A percentile compares a stretch with the other conserved stretches of the same genome.
Evolutionary conservation across 2,113 vertebrate genomes (phyloP).

Genomic region (Kobus ellipsiprymnus): DNA sequence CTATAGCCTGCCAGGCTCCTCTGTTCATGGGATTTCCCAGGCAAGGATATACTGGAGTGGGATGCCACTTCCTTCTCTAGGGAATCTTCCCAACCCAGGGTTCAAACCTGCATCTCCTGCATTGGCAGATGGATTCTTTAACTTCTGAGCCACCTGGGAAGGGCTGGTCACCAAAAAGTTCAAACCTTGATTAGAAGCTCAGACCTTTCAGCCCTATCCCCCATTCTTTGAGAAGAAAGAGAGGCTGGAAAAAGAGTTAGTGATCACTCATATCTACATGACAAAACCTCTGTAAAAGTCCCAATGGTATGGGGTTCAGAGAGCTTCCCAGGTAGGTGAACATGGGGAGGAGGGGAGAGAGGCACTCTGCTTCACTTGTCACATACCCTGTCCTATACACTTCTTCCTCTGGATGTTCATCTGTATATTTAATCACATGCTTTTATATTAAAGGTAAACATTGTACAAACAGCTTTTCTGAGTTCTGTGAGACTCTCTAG

Average conservation of each 20-base stretch:
- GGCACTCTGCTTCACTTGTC: neutral
- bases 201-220: neutral
- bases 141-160: neutral
- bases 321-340: neutral
- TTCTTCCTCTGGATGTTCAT: neutral
- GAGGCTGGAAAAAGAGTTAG: neutral
- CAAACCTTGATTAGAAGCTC: neutral
- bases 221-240: neutral
- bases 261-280: neutral
- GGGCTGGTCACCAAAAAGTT: neutral
- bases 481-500: neutral
- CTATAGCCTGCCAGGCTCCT: neutral
- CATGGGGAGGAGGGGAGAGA: neutral
- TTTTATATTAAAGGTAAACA: neutral
- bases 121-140: neutral
- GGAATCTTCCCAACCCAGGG: neutral
- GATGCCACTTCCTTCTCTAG: neutral
- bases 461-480: neutral
- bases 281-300: neutral
- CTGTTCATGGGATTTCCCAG: neutral
- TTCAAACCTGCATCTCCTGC: neutral
- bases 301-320: neutral
- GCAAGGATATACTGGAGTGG: neutral
- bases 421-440: neutral
- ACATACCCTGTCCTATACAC: neutral